Percentiles rank a stretch among this genome's conserved stretches.
Evolutionary conservation across 2,888 invertebrate genomes (phyloP).

Genomic region (Apodemia zela): DNA sequence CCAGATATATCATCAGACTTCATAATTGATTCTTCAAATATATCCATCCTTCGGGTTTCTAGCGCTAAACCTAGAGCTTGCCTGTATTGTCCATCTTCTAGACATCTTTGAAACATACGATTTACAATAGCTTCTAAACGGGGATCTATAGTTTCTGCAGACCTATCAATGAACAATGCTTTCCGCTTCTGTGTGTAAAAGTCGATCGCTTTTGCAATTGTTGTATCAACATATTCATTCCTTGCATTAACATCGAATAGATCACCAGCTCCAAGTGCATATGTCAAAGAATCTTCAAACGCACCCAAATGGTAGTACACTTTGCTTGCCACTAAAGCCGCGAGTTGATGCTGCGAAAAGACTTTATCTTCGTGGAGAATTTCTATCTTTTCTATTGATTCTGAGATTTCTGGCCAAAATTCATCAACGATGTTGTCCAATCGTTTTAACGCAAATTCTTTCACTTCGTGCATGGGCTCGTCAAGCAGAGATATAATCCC

Average conservation of each 20-base stretch:
- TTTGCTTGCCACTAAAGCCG: conserved; percentile 98
- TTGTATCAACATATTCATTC: conserved; percentile 98
- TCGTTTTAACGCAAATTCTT: conserved; percentile 95
- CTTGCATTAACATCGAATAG: conserved; percentile 96
- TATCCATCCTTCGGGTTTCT: conserved; percentile 98
- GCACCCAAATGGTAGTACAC: conserved; percentile 98
- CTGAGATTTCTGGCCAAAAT: conserved; percentile 99
- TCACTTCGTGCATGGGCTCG: conserved; percentile 95
- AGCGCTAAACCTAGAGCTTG: conserved; percentile 98
- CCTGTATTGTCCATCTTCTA: conserved; percentile 96
- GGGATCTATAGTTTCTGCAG: conserved; percentile 86
- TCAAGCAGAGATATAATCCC: conserved; percentile 97
- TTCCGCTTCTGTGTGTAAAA: conserved; percentile 95
- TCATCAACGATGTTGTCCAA: conserved; percentile 96
- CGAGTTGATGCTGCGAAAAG: conserved; percentile 93
- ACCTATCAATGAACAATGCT: conserved; percentile 85
- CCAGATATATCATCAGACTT: conserved; percentile 93
- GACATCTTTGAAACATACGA: conserved; percentile 97
- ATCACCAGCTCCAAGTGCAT: conserved; percentile 96
- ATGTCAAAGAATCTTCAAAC: conserved; percentile 97
- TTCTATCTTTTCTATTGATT: conserved; percentile 98
- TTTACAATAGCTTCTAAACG: conserved; percentile 96
- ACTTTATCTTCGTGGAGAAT: conserved; percentile 95
- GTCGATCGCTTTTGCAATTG: conserved; percentile 98
- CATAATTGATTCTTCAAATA: conserved; percentile 95